Evolutionary conservation across 1,140 invertebrate species (phyloP).

Genomic region (Drosophila tsacasi): DNA sequence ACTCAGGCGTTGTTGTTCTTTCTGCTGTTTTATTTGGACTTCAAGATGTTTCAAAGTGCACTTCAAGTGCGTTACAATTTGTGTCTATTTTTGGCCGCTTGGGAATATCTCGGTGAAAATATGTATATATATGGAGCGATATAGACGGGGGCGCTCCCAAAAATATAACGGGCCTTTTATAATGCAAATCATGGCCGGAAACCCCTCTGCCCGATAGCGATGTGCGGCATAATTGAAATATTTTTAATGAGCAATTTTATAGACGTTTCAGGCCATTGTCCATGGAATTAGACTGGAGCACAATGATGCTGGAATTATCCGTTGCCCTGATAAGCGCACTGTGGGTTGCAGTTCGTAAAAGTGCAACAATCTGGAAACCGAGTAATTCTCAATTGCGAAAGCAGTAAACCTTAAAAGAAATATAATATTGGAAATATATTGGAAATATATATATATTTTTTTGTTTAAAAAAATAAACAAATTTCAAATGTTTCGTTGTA

Average conservation of each 20-base stretch:
- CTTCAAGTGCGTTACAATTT: conserved; percentile 77
- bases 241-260: conserved; percentile 59
- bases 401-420: not conserved
- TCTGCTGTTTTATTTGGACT: conserved; percentile 60
- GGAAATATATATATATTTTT: too few relatives aligned
- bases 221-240: conserved; percentile 42
- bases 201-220: conserved; percentile 2
- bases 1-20: conserved; percentile 7
- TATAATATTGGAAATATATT: not conserved
- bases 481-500: too few relatives aligned
- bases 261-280: conserved; percentile 25
- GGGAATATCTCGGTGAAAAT: conserved; percentile 60
- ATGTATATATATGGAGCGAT: not conserved
- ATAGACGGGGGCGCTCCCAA: conserved; percentile 1
- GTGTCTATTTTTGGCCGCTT: conserved; percentile 78
- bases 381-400: not conserved
- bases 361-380: not conserved
- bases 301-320: not conserved
- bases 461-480: too few relatives aligned
- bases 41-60: conserved; percentile 80
- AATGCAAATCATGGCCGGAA: conserved; percentile 50
- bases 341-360: not conserved
- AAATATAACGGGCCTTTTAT: conserved; percentile 26
- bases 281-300: conserved; percentile 8
- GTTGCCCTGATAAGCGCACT: conserved; percentile 18